These are phyloP conservation scores for Tholera decimalis DNA, from an alignment of 2,888 invertebrate species.

Conservation along the genomic window DNA sequence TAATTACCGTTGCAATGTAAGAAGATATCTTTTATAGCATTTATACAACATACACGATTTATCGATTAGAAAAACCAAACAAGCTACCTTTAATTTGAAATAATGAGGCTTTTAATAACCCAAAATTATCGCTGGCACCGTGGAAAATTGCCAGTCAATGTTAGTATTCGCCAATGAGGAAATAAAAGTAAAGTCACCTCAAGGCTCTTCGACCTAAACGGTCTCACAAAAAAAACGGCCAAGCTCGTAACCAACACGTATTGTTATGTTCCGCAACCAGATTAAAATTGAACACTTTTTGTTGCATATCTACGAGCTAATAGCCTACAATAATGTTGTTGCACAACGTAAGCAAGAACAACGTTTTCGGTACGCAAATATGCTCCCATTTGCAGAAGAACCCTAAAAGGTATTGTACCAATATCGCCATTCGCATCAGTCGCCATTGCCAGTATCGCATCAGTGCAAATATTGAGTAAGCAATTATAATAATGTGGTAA, in stretches of 20 bases:
- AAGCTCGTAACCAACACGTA: constrained; percentile 63
- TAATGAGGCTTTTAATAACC: constrained; percentile 51
- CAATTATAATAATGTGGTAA: constrained; percentile 65
- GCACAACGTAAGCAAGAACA: constrained; percentile 37
- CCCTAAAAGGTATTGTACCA: constrained; percentile 40
- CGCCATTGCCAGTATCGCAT: constrained; percentile 38
- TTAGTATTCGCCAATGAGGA: constrained; percentile 79
- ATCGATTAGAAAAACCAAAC: constrained; percentile 34
- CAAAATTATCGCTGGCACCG: constrained; percentile 37
- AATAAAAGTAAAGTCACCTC: constrained; percentile 83
- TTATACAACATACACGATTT: constrained; percentile 36
- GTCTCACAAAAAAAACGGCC: constrained; percentile 67
- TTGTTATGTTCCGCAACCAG: constrained; percentile 68
- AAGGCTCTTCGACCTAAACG: constrained; percentile 77
- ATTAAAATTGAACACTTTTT: constrained; percentile 60
- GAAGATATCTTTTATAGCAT: constrained; percentile 35
- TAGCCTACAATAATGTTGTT: constrained; percentile 50
- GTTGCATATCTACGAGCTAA: constrained; percentile 54
- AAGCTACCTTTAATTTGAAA: constrained; percentile 43
- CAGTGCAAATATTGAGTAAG: constrained; percentile 59
- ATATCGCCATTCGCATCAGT: no score
- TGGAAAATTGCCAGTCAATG: constrained; percentile 68
- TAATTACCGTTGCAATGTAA: constrained; percentile 37
- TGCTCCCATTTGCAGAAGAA: constrained; percentile 15
- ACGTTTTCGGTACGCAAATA: constrained; percentile 7